Conservation (phyloP, 1,140 invertebrate species). For the Heterodera carotae region DNA sequence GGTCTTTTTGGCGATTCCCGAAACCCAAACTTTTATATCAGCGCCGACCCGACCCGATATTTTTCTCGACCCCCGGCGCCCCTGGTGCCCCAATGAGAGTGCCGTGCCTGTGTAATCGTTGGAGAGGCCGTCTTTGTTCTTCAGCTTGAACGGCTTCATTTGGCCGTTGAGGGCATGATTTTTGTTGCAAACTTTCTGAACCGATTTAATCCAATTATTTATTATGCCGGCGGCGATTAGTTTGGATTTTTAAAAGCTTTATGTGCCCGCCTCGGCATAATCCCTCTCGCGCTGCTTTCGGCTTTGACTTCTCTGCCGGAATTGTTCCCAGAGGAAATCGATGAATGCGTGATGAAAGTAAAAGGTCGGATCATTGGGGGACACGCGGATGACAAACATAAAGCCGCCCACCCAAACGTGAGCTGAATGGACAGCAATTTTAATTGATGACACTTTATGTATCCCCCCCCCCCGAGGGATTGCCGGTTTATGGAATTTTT, state of each 20-base stretch:
- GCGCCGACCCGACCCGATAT: too few species aligned
- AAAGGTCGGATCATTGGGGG: constrained; percentile 55
- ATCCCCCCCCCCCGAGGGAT: too few species aligned
- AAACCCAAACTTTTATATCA: too few species aligned
- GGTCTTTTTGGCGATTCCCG: too few species aligned
- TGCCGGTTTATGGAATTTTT: too few species aligned
- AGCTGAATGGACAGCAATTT: constrained; percentile 25
- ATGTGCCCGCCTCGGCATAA: constrained; percentile 53
- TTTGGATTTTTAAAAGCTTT: too few species aligned
- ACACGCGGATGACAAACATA: constrained; percentile 65
- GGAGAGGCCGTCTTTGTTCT: constrained; percentile 61
- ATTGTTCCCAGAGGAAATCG: constrained; percentile 66
- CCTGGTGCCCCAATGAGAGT: too few species aligned
- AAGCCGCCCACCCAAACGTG: constrained; percentile 66
- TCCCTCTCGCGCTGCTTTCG: constrained; percentile 59
- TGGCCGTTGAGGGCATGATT: constrained; percentile 55
- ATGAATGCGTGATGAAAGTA: constrained; percentile 67
- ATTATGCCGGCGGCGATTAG: too few species aligned
- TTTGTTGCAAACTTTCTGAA: constrained; percentile 59
- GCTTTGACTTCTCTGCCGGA: constrained; percentile 60
- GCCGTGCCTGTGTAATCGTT: constrained; percentile 61
- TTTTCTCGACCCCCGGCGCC: too few species aligned
- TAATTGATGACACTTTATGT: neutral
- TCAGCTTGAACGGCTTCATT: constrained; percentile 62
- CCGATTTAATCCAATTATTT: constrained; percentile 1